Percentiles rank a stretch among this genome's conserved stretches.
These are phyloP conservation scores for Oryzias curvinotus DNA, from an alignment of 2,113 vertebrate genomes.

Conservation along the genomic window DNA sequence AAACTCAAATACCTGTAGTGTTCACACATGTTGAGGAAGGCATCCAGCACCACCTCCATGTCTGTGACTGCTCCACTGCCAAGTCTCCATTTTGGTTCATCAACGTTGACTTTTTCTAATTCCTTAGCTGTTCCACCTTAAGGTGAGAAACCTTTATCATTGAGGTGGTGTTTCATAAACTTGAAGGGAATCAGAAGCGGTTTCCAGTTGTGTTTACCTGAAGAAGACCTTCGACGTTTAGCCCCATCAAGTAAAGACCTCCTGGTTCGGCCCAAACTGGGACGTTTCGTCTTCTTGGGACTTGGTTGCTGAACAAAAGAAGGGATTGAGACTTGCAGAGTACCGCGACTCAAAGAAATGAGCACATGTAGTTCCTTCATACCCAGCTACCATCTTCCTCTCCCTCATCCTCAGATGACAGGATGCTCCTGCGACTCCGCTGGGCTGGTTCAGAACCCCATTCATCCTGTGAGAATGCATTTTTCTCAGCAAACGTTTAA, in stretches of 20 bases:
- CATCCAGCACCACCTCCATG: slow-evolving; percentile 46
- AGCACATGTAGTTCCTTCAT: not conserved
- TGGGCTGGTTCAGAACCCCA: not conserved
- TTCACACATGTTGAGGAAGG: slow-evolving; percentile 53
- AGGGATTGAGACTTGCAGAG: not conserved
- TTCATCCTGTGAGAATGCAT: slow-evolving; percentile 12
- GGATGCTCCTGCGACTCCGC: not conserved
- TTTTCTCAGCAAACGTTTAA: not conserved
- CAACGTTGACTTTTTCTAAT: rapidly evolving
- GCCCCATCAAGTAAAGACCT: slow-evolving; percentile 21
- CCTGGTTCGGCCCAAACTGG: not conserved
- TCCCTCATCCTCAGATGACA: slow-evolving; percentile 43
- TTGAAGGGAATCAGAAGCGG: too few relatives aligned
- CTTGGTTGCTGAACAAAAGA: slow-evolving; percentile 38
- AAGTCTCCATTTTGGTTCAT: not conserved
- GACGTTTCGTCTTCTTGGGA: slow-evolving; percentile 23
- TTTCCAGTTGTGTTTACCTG: not conserved
- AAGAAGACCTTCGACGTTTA: slow-evolving; percentile 29
- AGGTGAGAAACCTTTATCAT: not conserved
- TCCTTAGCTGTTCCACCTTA: slow-evolving; percentile 18
- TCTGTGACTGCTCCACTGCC: slow-evolving; percentile 13
- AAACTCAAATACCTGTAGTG: slow-evolving; percentile 50
- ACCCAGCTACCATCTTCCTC: slow-evolving; percentile 43
- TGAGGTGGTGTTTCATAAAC: not conserved
- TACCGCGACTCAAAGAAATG: not conserved